These are phyloP conservation scores for Heliconius eleuchia DNA, from an alignment of 1,140 invertebrate species.

Conservation along the genomic window DNA sequence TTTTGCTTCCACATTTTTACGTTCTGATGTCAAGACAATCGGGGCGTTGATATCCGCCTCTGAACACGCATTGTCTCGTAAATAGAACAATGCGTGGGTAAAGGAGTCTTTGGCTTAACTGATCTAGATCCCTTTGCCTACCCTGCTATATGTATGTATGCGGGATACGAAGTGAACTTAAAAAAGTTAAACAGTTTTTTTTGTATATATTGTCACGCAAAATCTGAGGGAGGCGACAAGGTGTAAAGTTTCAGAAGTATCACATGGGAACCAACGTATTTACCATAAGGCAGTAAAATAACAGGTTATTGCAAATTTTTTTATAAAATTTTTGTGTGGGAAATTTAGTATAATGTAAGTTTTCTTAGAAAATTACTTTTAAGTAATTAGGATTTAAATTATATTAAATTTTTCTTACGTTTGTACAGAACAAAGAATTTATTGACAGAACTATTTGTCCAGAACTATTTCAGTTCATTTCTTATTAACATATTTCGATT, in stretches of 20 bases:
- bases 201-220: neutral
- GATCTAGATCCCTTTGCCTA: no score
- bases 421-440: neutral
- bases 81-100: no score
- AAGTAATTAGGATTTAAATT: neutral
- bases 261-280: conserved; percentile 1
- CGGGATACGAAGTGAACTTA: no score
- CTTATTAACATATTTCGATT: neutral
- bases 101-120: no score
- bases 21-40: no score
- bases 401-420: neutral
- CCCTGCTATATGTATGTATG: no score
- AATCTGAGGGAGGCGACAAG: neutral
- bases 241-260: conserved; percentile 3
- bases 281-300: neutral
- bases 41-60: no score
- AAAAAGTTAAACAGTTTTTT: no score
- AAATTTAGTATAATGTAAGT: neutral
- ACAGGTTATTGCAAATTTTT: neutral
- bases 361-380: neutral
- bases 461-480: neutral
- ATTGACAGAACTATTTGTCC: neutral
- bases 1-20: no score
- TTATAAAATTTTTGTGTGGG: neutral
- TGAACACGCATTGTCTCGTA: no score